These are phyloP conservation scores for Punctoribates punctum DNA, from an alignment of 2,888 invertebrate genomes.

Conservation along the genomic window DNA sequence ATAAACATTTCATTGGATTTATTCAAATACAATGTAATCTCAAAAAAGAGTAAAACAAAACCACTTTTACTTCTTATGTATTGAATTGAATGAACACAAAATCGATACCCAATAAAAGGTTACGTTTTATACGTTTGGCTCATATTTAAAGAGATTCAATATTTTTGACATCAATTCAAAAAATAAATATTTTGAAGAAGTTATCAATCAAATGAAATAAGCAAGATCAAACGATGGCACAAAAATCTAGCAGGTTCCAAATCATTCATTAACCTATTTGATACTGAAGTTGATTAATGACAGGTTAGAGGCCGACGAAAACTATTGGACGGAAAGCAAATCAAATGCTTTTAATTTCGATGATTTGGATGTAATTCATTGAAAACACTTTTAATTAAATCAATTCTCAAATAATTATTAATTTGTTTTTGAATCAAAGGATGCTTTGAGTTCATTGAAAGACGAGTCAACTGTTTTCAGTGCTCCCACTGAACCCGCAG, in stretches of 20 bases:
- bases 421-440: background rate
- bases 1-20: no score
- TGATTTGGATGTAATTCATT: background rate
- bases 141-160: no score
- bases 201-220: no score
- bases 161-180: no score
- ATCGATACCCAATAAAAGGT: no score
- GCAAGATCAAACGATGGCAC: background rate
- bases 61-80: background rate
- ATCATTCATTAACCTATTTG: background rate
- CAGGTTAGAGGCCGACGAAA: conserved; percentile 3
- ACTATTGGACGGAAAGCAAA: conserved; percentile 20
- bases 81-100: background rate
- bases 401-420: background rate
- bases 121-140: background rate
- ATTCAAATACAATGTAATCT: no score
- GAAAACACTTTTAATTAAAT: background rate
- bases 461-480: background rate
- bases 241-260: background rate
- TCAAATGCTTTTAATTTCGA: conserved; percentile 25
- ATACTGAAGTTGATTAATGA: background rate
- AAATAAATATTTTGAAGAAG: no score
- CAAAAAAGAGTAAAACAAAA: background rate
- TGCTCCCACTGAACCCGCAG: background rate
- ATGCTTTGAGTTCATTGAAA: background rate